phyloP scores from a whole-genome alignment of 2,797 vertebrate species.

The Parauchenoglanis punctatus region DNA sequence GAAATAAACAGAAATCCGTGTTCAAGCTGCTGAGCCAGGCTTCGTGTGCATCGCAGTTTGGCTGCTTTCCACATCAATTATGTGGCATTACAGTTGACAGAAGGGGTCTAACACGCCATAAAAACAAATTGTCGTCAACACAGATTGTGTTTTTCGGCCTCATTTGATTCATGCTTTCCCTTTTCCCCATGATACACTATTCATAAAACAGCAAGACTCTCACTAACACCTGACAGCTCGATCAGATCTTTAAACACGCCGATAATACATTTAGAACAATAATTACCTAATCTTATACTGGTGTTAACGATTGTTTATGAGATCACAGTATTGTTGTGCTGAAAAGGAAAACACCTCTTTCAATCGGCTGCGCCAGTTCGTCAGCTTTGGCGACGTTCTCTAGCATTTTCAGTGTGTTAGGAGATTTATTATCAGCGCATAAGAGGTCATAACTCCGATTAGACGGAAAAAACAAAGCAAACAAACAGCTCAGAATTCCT shows the following conservation, averaged over 20 bases:
- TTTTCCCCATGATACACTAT: too few species aligned
- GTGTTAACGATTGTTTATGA: not conserved
- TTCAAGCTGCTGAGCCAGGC: not conserved
- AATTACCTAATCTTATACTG: not conserved
- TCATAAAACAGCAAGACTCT: not conserved
- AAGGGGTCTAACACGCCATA: not conserved
- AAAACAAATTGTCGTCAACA: not conserved
- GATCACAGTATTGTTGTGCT: not conserved
- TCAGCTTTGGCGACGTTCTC: not conserved
- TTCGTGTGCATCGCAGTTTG: not conserved
- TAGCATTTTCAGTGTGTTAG: not conserved
- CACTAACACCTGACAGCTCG: not conserved
- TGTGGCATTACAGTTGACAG: not conserved
- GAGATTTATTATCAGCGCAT: not conserved
- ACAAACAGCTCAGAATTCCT: too few species aligned
- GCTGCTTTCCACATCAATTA: not conserved
- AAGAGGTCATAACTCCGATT: not conserved
- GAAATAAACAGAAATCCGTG: conserved; percentile 7
- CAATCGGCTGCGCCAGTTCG: not conserved
- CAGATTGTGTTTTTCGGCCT: not conserved
- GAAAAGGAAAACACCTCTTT: not conserved
- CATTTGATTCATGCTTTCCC: not conserved
- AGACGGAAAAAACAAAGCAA: too few species aligned
- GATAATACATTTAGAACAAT: not conserved
- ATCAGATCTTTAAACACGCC: too few species aligned